Conservation (phyloP, 2,888 invertebrate species). For the Blastobasis lacticolella region DNA sequence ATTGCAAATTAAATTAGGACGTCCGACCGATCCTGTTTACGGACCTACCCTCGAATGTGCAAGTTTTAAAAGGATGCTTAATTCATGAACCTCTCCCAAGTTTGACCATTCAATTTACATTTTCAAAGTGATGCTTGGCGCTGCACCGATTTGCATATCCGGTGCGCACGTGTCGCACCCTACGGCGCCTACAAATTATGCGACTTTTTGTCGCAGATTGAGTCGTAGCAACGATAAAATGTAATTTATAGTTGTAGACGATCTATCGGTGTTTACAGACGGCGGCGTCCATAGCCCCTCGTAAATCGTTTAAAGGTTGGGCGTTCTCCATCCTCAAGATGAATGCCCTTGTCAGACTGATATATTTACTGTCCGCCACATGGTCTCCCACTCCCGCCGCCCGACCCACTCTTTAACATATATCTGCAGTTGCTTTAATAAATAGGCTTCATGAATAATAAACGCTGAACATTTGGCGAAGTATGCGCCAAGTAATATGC, state of each 20-base stretch:
- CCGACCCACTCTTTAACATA: constrained; percentile 44
- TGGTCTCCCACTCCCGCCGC: constrained; percentile 28
- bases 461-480: constrained; percentile 24
- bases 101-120: constrained; percentile 67
- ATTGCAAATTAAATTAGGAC: constrained; percentile 61
- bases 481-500: constrained; percentile 17
- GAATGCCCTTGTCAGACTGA: constrained; percentile 65
- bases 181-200: constrained; percentile 22
- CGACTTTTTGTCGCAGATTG: constrained; percentile 21
- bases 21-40: constrained; percentile 45
- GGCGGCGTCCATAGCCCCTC: constrained; percentile 51
- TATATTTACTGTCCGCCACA: constrained; percentile 65
- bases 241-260: constrained; percentile 42
- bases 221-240: constrained; percentile 17
- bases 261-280: constrained; percentile 46
- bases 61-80: constrained; percentile 60
- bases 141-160: constrained; percentile 48
- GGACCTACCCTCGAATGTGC: constrained; percentile 48
- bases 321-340: constrained; percentile 65
- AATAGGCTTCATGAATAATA: constrained; percentile 38
- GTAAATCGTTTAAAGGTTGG: constrained; percentile 71
- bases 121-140: constrained; percentile 50
- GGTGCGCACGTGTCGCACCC: neutral
- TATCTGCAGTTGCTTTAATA: constrained; percentile 43
- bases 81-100: constrained; percentile 61